Evolutionary conservation across 1,140 invertebrate genomes (phyloP).

Genomic region (Drosophila truncata): DNA sequence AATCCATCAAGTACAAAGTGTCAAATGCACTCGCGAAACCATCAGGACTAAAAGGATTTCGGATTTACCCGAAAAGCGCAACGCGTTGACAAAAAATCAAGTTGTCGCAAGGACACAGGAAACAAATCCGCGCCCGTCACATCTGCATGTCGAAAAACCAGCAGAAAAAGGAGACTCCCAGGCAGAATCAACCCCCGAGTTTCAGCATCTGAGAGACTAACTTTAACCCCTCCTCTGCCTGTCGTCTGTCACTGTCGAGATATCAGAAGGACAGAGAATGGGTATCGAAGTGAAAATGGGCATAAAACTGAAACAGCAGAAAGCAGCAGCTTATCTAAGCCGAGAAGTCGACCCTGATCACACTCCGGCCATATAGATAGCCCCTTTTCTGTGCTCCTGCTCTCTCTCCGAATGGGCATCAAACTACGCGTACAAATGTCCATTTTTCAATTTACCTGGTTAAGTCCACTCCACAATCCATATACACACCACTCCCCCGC

Average conservation of each 20-base stretch:
- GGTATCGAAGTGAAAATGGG: slow-evolving; percentile 5
- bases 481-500: neutral
- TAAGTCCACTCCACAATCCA: slow-evolving; percentile 1
- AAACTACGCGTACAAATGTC: slow-evolving; percentile 70
- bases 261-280: slow-evolving; percentile 21
- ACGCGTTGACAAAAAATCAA: slow-evolving; percentile 65
- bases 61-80: slow-evolving; percentile 49
- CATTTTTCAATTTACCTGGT: slow-evolving; percentile 80
- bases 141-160: slow-evolving; percentile 81
- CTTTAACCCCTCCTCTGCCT: slow-evolving; percentile 32
- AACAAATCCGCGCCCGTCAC: slow-evolving; percentile 81
- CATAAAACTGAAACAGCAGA: slow-evolving; percentile 3
- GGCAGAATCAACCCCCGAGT: slow-evolving; percentile 52
- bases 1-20: slow-evolving; percentile 83
- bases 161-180: slow-evolving; percentile 19
- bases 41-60: slow-evolving; percentile 74
- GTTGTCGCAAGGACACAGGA: slow-evolving; percentile 75
- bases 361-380: slow-evolving; percentile 18
- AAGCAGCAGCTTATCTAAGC: slow-evolving; percentile 73
- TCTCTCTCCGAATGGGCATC: slow-evolving; percentile 57
- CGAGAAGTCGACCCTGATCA: slow-evolving; percentile 69
- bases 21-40: slow-evolving; percentile 79
- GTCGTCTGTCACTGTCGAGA: slow-evolving; percentile 69
- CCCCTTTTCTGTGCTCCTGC: slow-evolving; percentile 28
- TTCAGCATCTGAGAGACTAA: slow-evolving; percentile 9